phyloP scores from a whole-genome alignment of 1,140 invertebrate genomes.

The Campoletis sonorensis region DNA sequence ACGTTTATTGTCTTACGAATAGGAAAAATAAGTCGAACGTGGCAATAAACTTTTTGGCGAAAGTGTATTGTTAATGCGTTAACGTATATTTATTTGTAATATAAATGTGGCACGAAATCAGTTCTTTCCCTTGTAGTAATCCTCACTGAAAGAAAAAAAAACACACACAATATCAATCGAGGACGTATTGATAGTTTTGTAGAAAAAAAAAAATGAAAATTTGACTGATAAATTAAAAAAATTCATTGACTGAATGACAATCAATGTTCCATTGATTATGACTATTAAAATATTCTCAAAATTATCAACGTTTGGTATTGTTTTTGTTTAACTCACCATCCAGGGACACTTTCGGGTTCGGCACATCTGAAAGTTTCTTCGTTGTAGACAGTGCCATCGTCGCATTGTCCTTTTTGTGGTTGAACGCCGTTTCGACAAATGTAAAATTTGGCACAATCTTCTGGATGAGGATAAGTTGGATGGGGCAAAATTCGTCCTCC shows the following conservation, averaged over 20 bases:
- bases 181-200: neutral
- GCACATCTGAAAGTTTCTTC: slow-evolving; percentile 89
- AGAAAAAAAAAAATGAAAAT: neutral
- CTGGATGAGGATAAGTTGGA: slow-evolving; percentile 88
- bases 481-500: slow-evolving; percentile 85
- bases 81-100: neutral
- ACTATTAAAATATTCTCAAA: neutral
- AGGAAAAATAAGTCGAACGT: slow-evolving; percentile 53
- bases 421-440: slow-evolving; percentile 88
- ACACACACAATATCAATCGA: neutral
- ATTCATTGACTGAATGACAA: too few relatives aligned
- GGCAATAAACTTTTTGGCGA: slow-evolving; percentile 49
- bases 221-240: neutral
- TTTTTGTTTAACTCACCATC: slow-evolving; percentile 81
- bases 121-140: slow-evolving; percentile 74
- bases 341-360: slow-evolving; percentile 86
- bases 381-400: slow-evolving; percentile 87
- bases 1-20: slow-evolving; percentile 62
- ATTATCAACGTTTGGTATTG: slow-evolving; percentile 1
- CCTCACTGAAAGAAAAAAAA: slow-evolving; percentile 81
- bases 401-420: slow-evolving; percentile 87
- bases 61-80: slow-evolving; percentile 30
- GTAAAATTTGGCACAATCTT: slow-evolving; percentile 91
- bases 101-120: slow-evolving; percentile 47
- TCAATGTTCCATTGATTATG: too few relatives aligned